Evolutionary conservation across 2,113 vertebrate genomes (phyloP).

Genomic region (Indicator indicator): DNA sequence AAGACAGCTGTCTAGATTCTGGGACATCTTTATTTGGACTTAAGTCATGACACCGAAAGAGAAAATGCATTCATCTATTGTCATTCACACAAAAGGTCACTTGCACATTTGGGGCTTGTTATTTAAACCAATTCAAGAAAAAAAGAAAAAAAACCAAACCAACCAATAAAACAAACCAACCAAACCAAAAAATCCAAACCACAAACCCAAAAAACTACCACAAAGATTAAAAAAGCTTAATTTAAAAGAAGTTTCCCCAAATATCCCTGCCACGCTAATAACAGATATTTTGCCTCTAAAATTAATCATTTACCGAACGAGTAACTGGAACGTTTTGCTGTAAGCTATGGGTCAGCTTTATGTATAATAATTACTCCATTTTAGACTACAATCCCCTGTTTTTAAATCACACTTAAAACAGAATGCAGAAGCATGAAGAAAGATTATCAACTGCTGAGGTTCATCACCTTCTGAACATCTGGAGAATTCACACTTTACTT

Average conservation of each 20-base stretch:
- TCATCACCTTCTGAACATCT: not conserved
- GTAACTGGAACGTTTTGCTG: not conserved
- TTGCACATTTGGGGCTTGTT: conserved; percentile 28
- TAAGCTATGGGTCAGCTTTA: not conserved
- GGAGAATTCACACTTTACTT: not conserved
- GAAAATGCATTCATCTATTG: conserved; percentile 31
- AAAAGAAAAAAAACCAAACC: not conserved
- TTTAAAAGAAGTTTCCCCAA: not conserved
- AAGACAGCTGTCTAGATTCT: not conserved
- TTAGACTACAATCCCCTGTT: not conserved
- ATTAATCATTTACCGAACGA: not conserved
- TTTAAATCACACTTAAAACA: not conserved
- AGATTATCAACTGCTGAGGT: not conserved
- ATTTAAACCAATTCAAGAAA: conserved; percentile 19
- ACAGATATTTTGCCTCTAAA: not conserved
- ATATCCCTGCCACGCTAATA: not conserved
- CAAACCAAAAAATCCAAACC: no score
- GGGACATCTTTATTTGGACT: not conserved
- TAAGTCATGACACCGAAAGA: not conserved
- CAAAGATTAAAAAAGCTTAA: not conserved
- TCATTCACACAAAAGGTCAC: conserved; percentile 6
- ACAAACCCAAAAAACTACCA: no score
- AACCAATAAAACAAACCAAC: not conserved
- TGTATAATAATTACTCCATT: not conserved
- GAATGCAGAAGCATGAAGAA: not conserved